Base-by-base conservation (phyloP, 1,140 invertebrate genomes). In the Pseudobourletiella spinata region DNA sequence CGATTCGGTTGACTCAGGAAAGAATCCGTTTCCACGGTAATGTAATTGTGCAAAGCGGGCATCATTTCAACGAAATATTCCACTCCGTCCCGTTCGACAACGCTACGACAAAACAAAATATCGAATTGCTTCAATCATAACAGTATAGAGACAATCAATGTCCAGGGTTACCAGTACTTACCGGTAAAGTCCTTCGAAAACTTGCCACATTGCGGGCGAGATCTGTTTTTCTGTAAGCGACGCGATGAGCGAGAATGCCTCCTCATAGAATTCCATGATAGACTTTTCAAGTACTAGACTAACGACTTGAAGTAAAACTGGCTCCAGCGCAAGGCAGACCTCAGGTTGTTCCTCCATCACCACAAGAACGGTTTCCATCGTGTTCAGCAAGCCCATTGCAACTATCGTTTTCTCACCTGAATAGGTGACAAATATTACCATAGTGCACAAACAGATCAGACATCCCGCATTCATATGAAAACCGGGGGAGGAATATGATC, bases 21-120 rank as follows among this genome's bases (percentile, higher is more conserved):
- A 15, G 87, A 89, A 43, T 86, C 83, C 4, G 92, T 94, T 75
- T 98, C 95, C 11, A 97, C 87, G 1, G 92, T 96, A 26, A 99
- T 85, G 74, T 97, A 99, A 78, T 98, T 97, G 75, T 99, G 94
- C 16, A 99, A 79, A 1, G 91, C 88, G 30, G 95, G 93, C 93
- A 98, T 98, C 88, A 98, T 97, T 70, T 99, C 96, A 44, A 87
- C 91, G 74, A 99, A 99, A 78, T 96, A 98, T 75, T 98, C 94
- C 59, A 88, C 84, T 25, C 91, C 95, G 76, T 96, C 91, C 72
- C 68, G 42, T 61, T 70, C 68, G 44, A 70, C 52, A 30, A 70
- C 92, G 91, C 75, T 93, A 86, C 72, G 97, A 96, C 54, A 58
- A 26, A 61, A 44, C 18, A 26, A 57, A 22, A 59, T 20, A 16